phyloP scores from a whole-genome alignment of 2,113 vertebrate genomes.

The Syrmaticus mikado region DNA sequence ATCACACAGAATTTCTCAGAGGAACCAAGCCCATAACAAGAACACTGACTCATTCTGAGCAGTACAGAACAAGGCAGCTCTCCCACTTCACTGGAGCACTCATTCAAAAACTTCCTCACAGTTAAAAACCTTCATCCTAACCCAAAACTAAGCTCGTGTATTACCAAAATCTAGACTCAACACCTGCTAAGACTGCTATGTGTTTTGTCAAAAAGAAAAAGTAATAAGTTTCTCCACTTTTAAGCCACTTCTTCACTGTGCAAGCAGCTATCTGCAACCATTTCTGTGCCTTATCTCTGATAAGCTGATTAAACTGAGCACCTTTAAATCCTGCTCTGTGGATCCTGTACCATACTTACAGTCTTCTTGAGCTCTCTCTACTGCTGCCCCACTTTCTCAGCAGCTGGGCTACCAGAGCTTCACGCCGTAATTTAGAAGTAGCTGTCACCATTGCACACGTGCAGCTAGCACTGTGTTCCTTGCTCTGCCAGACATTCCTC shows the following conservation, averaged over 20 bases:
- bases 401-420: background rate
- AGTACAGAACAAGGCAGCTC: background rate
- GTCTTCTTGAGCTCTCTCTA: background rate
- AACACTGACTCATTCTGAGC: fast-evolving
- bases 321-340: background rate
- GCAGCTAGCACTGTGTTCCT: background rate
- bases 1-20: background rate
- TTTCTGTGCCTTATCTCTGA: background rate
- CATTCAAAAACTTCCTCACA: background rate
- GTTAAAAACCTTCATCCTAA: background rate
- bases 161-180: background rate
- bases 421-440: fast-evolving
- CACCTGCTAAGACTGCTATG: background rate
- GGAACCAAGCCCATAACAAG: background rate
- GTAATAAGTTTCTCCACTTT: background rate
- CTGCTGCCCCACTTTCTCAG: too few species aligned
- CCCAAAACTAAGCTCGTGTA: background rate
- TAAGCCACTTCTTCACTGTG: fast-evolving
- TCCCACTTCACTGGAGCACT: background rate
- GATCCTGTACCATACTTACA: background rate
- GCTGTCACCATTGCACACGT: background rate
- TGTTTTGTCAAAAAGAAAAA: background rate
- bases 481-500: background rate
- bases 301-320: background rate
- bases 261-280: background rate